Conservation (phyloP, 2,888 invertebrate genomes). For the Stratiomys singularior region DNA sequence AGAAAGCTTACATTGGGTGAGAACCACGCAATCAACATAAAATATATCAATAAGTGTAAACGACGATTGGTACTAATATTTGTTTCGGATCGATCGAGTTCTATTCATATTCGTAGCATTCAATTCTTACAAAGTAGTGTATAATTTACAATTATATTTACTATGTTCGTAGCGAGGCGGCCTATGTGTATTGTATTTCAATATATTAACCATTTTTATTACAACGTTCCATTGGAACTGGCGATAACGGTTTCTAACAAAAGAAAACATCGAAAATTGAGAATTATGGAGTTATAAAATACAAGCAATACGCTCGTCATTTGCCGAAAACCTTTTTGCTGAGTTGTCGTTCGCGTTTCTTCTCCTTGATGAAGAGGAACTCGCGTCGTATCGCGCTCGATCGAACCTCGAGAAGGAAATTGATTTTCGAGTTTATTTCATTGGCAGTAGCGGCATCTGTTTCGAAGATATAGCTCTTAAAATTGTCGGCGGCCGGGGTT, state of each 20-base stretch:
- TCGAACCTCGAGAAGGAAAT: slow-evolving; percentile 84
- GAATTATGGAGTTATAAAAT: slow-evolving; percentile 33
- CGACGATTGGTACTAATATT: slow-evolving; percentile 14
- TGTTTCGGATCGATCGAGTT: slow-evolving; percentile 10
- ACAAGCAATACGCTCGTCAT: slow-evolving; percentile 43
- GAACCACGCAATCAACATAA: slow-evolving; percentile 17
- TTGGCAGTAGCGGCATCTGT: slow-evolving; percentile 78
- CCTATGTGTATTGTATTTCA: slow-evolving; percentile 23
- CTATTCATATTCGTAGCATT: slow-evolving; percentile 23
- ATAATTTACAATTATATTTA: not conserved
- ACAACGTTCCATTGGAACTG: slow-evolving; percentile 40
- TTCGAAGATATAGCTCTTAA: slow-evolving; percentile 91
- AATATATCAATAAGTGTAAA: slow-evolving; percentile 19
- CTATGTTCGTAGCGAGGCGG: slow-evolving; percentile 36
- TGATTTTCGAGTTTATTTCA: slow-evolving; percentile 88
- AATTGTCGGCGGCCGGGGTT: slow-evolving; percentile 66
- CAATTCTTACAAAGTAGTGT: not conserved
- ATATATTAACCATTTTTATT: slow-evolving; percentile 23
- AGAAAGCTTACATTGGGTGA: slow-evolving; percentile 23
- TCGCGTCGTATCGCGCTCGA: slow-evolving; percentile 84
- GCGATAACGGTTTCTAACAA: slow-evolving; percentile 38
- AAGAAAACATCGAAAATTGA: slow-evolving; percentile 24
- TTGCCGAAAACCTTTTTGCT: slow-evolving; percentile 44
- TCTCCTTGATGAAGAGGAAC: slow-evolving; percentile 79
- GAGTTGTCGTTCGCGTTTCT: slow-evolving; percentile 55